These are phyloP conservation scores for Ictalurus furcatus DNA, from an alignment of 2,113 vertebrate genomes.

Conservation along the genomic window DNA sequence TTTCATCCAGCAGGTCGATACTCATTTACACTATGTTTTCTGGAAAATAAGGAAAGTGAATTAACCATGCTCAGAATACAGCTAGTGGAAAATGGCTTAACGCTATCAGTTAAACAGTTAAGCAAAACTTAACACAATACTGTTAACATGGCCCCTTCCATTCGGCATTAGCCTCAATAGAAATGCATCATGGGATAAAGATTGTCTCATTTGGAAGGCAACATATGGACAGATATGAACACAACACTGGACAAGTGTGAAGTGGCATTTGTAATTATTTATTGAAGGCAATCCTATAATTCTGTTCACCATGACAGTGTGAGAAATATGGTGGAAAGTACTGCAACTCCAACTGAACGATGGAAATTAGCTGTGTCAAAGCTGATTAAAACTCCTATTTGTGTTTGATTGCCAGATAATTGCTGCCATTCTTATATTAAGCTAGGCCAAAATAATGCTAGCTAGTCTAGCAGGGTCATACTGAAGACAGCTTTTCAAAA, in stretches of 20 bases:
- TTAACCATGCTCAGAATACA: neutral
- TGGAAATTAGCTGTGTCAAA: neutral
- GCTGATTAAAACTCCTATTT: neutral
- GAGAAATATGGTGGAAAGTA: neutral
- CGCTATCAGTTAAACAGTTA: neutral
- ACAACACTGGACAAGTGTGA: neutral
- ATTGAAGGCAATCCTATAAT: neutral
- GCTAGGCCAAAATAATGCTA: neutral
- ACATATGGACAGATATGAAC: neutral
- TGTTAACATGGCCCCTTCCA: neutral
- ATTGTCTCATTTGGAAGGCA: neutral
- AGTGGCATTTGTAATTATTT: neutral
- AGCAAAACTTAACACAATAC: neutral
- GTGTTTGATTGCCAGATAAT: neutral
- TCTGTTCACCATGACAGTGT: neutral
- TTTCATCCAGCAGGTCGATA: conserved; percentile 31
- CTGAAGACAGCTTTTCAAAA: neutral
- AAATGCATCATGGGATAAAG: neutral
- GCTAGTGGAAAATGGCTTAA: neutral
- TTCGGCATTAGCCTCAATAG: neutral
- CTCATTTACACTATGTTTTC: conserved; percentile 19
- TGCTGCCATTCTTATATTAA: neutral
- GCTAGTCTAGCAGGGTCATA: neutral
- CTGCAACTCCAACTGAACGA: neutral
- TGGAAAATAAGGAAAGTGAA: neutral